Conservation (phyloP, 2,797 vertebrate genomes). For the Ptychadena robeensis region DNA sequence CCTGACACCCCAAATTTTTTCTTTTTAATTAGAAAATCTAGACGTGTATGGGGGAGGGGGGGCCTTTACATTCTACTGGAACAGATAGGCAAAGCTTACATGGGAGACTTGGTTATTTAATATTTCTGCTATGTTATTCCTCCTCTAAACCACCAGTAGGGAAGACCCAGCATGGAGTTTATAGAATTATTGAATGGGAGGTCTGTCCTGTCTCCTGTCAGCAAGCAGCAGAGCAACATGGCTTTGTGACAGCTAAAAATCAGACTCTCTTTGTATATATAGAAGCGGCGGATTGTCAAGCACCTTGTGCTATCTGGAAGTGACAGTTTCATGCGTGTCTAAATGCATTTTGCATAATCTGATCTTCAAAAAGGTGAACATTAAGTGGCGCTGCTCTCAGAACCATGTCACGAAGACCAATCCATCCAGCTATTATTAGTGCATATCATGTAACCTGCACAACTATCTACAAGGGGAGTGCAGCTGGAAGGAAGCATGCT, state of each 20-base stretch:
- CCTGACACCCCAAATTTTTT: too few species aligned
- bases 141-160: not conserved
- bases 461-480: not conserved
- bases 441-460: constrained; percentile 33
- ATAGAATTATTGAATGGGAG: constrained; percentile 36
- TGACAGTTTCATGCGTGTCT: constrained; percentile 45
- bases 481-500: not conserved
- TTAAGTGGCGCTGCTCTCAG: constrained; percentile 17
- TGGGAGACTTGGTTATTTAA: too few species aligned
- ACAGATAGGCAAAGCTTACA: too few species aligned
- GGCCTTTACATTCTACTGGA: too few species aligned
- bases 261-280: constrained; percentile 30
- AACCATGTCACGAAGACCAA: constrained; percentile 18
- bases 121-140: not conserved
- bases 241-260: constrained; percentile 13
- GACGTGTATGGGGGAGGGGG: too few species aligned
- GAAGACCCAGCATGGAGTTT: constrained; percentile 7
- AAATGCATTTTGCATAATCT: constrained; percentile 36
- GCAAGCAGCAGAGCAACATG: constrained; percentile 13
- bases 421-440: constrained; percentile 43
- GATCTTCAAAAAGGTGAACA: constrained; percentile 53
- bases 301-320: constrained; percentile 20
- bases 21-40: too few species aligned
- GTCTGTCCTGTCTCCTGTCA: constrained; percentile 18
- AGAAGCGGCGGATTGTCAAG: constrained; percentile 22